Evolutionary conservation across 2,113 vertebrate genomes (phyloP), one percentile per base, ranked within the genome.

Genomic region (Pseudorasbora parva): DNA sequence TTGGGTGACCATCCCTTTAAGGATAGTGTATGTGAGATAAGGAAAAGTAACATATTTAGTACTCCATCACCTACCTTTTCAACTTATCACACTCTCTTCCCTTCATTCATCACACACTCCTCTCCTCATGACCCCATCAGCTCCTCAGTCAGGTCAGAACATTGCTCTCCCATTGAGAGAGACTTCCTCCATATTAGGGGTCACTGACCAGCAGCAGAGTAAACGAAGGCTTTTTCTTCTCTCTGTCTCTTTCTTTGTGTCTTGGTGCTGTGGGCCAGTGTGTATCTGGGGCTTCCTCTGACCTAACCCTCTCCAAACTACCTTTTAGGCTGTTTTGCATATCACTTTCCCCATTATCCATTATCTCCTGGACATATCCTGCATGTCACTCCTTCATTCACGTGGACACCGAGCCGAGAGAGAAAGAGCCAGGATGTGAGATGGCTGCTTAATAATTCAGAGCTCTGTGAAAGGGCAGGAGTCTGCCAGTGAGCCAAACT

Each of bases 371-470:
- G 78, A 89, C 62, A 77, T 89, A 93, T 94, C 93, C 90, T 90
- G 90, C 91, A 91, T 92, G 90, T 91, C 91, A 93, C 93, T 94
- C n/a, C 71, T 94, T 90, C 80, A 85, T 83, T 87, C 86, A 66
- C 25, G 37, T 79, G 73, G 78, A 47, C 80, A 43, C 75, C 9
- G 71, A 17, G 57, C 74, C 75, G 83, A 81, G 80, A 91, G 89
- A 87, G 62, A 79, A 85, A 79, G 57, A 59, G 85, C 89, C 87
- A 91, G 92, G 91, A 92, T 92, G 91, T 91, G 82, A 93, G 91
- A 89, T 87, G 86, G 86, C 82, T 90, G 88, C 92, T 94, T 92
- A 95, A 94, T 94, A 93, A 94, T 95, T 94, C 94, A 95, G 92
- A 91, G 91, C 88, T 88, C 89, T 90, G 87, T 90, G 64, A 94